Evolutionary conservation across 1,140 invertebrate genomes (phyloP).

Genomic region (Apis dorsata): DNA sequence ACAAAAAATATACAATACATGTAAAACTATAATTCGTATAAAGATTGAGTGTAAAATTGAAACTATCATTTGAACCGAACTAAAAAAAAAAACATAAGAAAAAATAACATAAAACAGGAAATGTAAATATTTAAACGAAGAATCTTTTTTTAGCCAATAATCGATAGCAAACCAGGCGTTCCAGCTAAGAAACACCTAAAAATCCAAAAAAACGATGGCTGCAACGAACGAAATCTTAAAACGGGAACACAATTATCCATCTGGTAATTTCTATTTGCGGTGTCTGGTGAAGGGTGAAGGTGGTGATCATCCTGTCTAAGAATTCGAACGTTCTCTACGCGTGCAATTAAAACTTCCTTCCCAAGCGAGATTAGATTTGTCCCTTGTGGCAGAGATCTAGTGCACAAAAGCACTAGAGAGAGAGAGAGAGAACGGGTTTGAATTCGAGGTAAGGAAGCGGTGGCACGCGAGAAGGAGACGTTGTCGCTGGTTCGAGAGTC

Average conservation of each 20-base stretch:
- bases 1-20: no score
- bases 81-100: neutral
- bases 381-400: neutral
- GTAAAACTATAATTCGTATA: no score
- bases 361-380: slow-evolving; percentile 30
- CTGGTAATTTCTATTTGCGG: slow-evolving; percentile 31
- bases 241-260: slow-evolving; percentile 3
- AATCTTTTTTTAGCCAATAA: neutral
- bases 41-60: neutral
- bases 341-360: slow-evolving; percentile 49
- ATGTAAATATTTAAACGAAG: neutral
- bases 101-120: neutral
- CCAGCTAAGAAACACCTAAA: neutral
- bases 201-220: neutral
- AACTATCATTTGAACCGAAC: neutral
- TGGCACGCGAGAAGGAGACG: slow-evolving; percentile 12
- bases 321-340: slow-evolving; percentile 26
- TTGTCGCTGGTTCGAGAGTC: neutral
- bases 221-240: neutral
- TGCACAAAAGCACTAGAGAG: no score
- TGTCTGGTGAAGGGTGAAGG: neutral
- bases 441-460: no score
- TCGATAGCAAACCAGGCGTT: neutral
- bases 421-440: no score
- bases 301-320: slow-evolving; percentile 12